Base-by-base conservation (phyloP, 2,113 vertebrate species). In the Oryzias curvinotus region DNA sequence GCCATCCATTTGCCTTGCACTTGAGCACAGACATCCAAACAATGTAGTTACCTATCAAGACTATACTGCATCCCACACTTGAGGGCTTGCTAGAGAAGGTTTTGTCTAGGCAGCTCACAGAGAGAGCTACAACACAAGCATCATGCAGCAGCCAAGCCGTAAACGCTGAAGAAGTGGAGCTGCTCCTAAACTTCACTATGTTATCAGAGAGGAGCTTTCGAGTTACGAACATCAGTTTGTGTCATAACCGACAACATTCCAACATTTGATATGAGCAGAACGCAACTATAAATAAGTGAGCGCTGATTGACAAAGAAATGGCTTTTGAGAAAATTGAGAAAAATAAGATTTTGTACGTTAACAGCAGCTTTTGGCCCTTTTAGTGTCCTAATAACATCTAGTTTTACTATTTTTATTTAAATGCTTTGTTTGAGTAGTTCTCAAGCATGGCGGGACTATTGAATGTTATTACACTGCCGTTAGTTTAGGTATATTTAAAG, bases 131-230 rank as follows among this genome's bases (percentile, higher is more conserved):
- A 74, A 77, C 30, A 52, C 68, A 81, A 85, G 81, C 82, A 62
- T 80, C 85, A 88, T 86, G 83, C 88, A 83, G 61, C 72, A 76
- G 78, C 67, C 28, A 78, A 70, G 71, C 68, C 56, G 65, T 66
- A 44, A 65, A 73, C 73, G 80, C 65, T 41, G n/a, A 65, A 52
- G 41, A 57, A 66, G 77, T 60, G 73, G 46, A 76, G 50, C 51
- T 65, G n/a, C 16, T 18, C 7, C 5, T 18, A 18, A 48, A 45
- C 44, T 16, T 45, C 44, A 45, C 44, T 45, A 17, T 5, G 16
- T 19, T 10, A 18, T 10, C 46, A 8, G 5, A 57, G 55, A 67
- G 50, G 28, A 67, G 56, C 19, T 0, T 67, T 28, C 41, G 44
- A 36, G 52, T 47, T 48, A 78, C 50, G 30, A 36, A 61, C 68